Evolutionary conservation across 2,888 invertebrate species (phyloP), one percentile per base, ranked within the genome.

Genomic region (Heliothis peltigera): DNA sequence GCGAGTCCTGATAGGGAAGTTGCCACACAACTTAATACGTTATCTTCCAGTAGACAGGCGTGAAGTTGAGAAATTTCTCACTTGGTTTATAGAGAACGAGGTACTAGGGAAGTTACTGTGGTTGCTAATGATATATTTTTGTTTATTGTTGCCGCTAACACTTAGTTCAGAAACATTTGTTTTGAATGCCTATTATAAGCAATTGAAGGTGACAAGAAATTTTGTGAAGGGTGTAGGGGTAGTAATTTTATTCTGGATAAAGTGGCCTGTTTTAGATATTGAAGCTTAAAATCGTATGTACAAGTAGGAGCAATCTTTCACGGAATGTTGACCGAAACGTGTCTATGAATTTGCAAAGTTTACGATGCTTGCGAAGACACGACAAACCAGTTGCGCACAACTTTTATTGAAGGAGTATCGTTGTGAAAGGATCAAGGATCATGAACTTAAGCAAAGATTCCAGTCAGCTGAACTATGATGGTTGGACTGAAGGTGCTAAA

Each of bases 301-400:
- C 25, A 3, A 12, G n/a, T n/a, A 32, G 12, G 32, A 32, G 12
- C 12, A 32, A 28, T 69, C 49, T 65, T 60, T 75, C 54, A 55
- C 28, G 21, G 25, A 51, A n/a, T 42, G 35, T 51, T 35, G 35
- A 39, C 28, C 22, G 22, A 46, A 15, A 32, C 53, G 64, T 74
- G 70, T 59, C 70, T 60, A 57, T 70, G 75, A 70, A 74, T 75
- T 62, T 54, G 69, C 75, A 57, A 25, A 51, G 56, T 66, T 60
- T 58, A 70, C 56, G 58, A 74, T 51, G 57, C 44, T 55, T 46
- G 62, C 39, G 32, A 32, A 68, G 54, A 32, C 69, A 44, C 54
- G 54, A 35, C 19, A 69, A 68, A 62, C 67, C 32, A 62, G 54
- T 68, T 54, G 18, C 1, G 15, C 17, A 10, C 44, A 46, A 55